Base-by-base conservation (phyloP, 2,113 vertebrate species). In the Oryzias celebensis region DNA sequence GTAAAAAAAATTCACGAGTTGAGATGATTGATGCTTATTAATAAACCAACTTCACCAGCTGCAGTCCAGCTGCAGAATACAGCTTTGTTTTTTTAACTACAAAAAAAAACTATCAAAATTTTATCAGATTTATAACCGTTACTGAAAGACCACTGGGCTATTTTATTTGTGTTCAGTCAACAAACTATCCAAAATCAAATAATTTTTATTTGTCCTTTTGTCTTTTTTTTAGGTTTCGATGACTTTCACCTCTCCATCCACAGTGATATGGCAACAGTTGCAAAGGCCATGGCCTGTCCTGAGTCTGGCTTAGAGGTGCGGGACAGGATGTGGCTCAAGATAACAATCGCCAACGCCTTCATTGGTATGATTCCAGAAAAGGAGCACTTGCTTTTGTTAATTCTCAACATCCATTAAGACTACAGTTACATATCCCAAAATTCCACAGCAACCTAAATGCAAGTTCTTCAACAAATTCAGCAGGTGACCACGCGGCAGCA, bases 211-310 rank as follows among this genome's bases (percentile, higher is more conserved):
- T 76, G 1, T 63, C 26, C 4, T 81, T 41, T 80, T 15, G 5
- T 51, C 24, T 66, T 58, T 65, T 58, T 65, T 41, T 20, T 89
- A 99, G 97, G 97, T 70, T 96, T 98, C 77, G 97, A 99, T 67
- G 97, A 99, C 89, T 98, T 98, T 90, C 96, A 99, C 89, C 93
- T 99, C 81, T 99, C 97, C 85, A 95, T 98, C 88, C 96, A 98
- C 92, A 98, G 94, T 4, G 97, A 99, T 86, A 98, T 99, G 95
- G 95, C 94, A 23, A 96, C 95, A 5, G 93, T 99, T 20, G 97
- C 97, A 58, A 99, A 98, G 90, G 97, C 97, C 47, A 99, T 99
- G 97, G 96, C 96, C 68, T 98, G 95, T 52, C 94, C 95, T 26
- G 97, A 98, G 83, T 99, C 97, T 0, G 97, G 97, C 71, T 88